Evolutionary conservation across 2,113 vertebrate species (phyloP).

Genomic region (Dermatemys mawii): DNA sequence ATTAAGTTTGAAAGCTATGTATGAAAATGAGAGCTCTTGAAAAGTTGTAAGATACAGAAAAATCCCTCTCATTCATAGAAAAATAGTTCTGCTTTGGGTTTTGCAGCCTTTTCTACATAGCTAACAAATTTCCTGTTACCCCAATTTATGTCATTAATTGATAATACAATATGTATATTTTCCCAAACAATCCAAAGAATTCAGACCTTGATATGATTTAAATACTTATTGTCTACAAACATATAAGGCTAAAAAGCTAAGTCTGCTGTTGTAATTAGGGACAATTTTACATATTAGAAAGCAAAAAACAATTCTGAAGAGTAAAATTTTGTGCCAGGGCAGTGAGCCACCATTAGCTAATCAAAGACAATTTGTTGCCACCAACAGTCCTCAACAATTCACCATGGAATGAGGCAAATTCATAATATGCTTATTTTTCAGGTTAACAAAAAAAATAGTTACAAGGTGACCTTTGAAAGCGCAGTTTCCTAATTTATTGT

Average conservation of each 20-base stretch:
- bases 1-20: slow-evolving; percentile 40
- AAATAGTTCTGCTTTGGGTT: slow-evolving; percentile 8
- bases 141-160: neutral
- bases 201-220: slow-evolving; percentile 28
- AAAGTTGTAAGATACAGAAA: slow-evolving; percentile 22
- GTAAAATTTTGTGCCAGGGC: neutral
- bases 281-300: neutral
- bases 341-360: neutral
- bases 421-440: neutral
- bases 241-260: neutral
- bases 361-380: neutral
- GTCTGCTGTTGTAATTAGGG: neutral
- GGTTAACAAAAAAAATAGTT: neutral
- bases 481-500: neutral
- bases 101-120: slow-evolving; percentile 34
- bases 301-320: neutral
- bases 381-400: neutral
- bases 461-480: neutral
- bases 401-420: neutral
- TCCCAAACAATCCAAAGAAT: slow-evolving; percentile 40
- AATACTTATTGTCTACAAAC: slow-evolving; percentile 32
- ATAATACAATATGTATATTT: neutral
- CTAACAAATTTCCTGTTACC: slow-evolving; percentile 27
- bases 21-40: slow-evolving; percentile 32
- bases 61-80: slow-evolving; percentile 20